These are phyloP conservation scores for Petrolisthes cinctipes DNA, from an alignment of 2,888 invertebrate genomes.

Conservation along the genomic window DNA sequence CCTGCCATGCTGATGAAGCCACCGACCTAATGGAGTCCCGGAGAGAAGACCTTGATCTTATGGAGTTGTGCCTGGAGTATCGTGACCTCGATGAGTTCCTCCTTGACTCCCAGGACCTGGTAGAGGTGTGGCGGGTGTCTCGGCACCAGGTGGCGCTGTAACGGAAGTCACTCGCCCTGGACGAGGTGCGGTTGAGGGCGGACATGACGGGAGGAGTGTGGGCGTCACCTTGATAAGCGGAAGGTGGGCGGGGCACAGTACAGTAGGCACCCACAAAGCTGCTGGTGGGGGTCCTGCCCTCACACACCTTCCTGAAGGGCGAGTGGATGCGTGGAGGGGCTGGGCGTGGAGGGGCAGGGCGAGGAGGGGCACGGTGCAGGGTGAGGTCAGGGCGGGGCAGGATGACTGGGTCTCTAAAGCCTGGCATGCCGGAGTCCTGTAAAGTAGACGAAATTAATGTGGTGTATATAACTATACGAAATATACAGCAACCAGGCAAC, in stretches of 20 bases:
- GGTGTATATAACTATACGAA: too few relatives aligned
- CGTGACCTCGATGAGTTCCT: constrained; percentile 2
- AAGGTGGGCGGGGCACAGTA: background rate
- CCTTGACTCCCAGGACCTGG: constrained; percentile 1
- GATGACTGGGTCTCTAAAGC: constrained; percentile 32
- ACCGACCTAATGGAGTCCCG: constrained; percentile 15
- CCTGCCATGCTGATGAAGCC: constrained; percentile 20
- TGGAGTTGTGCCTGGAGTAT: constrained; percentile 15
- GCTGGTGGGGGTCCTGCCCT: background rate
- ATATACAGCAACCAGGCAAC: too few relatives aligned
- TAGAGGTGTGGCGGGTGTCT: background rate
- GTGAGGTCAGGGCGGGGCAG: constrained; percentile 51
- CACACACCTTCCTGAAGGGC: background rate
- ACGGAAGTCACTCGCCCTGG: background rate
- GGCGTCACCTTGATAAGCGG: background rate
- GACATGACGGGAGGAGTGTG: background rate
- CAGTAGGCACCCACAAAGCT: background rate
- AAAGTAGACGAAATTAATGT: background rate
- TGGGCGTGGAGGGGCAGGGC: constrained; percentile 11
- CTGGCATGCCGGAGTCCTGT: constrained; percentile 54
- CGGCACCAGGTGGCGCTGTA: background rate
- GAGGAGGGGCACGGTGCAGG: constrained; percentile 49
- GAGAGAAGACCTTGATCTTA: background rate
- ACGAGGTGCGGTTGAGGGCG: background rate
- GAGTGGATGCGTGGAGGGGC: background rate